These are phyloP conservation scores for Xestobium rufovillosum DNA, from an alignment of 2,888 invertebrate species.

Conservation along the genomic window DNA sequence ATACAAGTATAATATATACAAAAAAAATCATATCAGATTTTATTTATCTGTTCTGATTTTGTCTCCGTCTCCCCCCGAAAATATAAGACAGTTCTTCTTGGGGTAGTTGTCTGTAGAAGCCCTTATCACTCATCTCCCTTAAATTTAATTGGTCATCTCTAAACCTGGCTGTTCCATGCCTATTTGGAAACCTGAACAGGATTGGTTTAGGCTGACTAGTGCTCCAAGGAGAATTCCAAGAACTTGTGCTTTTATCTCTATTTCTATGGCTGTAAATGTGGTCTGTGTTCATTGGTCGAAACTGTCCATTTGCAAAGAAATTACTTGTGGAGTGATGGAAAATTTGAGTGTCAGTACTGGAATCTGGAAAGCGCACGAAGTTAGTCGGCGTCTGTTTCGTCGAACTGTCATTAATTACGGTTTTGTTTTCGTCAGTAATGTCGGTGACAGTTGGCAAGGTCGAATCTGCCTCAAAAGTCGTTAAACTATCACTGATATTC, in stretches of 20 bases:
- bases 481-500: slow-evolving; percentile 15
- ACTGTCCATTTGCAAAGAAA: too few species aligned
- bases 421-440: slow-evolving; percentile 7
- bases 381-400: slow-evolving; percentile 1
- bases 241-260: slow-evolving; percentile 29
- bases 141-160: slow-evolving; percentile 25
- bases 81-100: slow-evolving; percentile 34
- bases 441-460: slow-evolving; percentile 5
- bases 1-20: slow-evolving; percentile 2
- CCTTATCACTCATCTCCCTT: slow-evolving; percentile 25
- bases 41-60: slow-evolving; percentile 9
- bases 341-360: not conserved
- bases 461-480: slow-evolving; percentile 15
- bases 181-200: slow-evolving; percentile 35
- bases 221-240: slow-evolving; percentile 30
- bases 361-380: not conserved
- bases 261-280: slow-evolving; percentile 26
- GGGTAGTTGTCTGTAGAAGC: slow-evolving; percentile 33
- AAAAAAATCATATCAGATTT: slow-evolving; percentile 3
- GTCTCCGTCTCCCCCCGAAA: slow-evolving; percentile 32
- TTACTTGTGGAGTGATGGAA: too few species aligned
- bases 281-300: not conserved
- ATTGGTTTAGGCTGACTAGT: slow-evolving; percentile 31
- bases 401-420: slow-evolving; percentile 1
- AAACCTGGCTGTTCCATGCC: slow-evolving; percentile 23